phyloP scores from a whole-genome alignment of 2,113 vertebrate genomes.

The Brachyistius frenatus region DNA sequence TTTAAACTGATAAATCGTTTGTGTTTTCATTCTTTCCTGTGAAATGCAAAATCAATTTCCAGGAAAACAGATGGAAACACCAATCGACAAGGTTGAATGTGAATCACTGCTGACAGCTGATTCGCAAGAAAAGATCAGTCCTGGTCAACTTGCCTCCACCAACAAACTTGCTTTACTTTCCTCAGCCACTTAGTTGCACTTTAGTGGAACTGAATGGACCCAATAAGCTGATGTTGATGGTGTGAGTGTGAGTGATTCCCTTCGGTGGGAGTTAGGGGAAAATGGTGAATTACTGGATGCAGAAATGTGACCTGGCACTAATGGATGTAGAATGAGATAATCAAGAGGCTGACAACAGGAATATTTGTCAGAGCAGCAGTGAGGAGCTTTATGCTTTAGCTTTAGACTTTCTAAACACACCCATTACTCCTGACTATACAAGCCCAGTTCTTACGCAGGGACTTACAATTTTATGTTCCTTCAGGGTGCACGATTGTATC shows the following conservation, averaged over 20 bases:
- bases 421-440: constrained; percentile 16
- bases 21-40: neutral
- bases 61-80: neutral
- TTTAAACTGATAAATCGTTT: neutral
- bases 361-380: constrained; percentile 40
- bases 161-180: neutral
- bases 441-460: constrained; percentile 2
- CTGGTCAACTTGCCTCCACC: neutral
- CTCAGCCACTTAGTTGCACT: constrained; percentile 11
- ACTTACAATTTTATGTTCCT: constrained; percentile 36
- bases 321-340: constrained; percentile 52
- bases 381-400: constrained; percentile 30
- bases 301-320: constrained; percentile 48
- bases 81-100: constrained; percentile 9
- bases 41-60: neutral
- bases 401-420: constrained; percentile 22
- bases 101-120: neutral
- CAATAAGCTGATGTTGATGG: constrained; percentile 34
- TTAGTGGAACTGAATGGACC: constrained; percentile 33
- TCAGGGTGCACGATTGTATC: constrained; percentile 27
- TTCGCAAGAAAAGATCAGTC: neutral
- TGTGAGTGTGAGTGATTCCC: constrained; percentile 26
- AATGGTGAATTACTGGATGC: constrained; percentile 41
- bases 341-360: constrained; percentile 17
- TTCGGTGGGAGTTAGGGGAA: constrained; percentile 17